phyloP scores from a whole-genome alignment of 1,140 invertebrate species.

The Steinernema khuongi region DNA sequence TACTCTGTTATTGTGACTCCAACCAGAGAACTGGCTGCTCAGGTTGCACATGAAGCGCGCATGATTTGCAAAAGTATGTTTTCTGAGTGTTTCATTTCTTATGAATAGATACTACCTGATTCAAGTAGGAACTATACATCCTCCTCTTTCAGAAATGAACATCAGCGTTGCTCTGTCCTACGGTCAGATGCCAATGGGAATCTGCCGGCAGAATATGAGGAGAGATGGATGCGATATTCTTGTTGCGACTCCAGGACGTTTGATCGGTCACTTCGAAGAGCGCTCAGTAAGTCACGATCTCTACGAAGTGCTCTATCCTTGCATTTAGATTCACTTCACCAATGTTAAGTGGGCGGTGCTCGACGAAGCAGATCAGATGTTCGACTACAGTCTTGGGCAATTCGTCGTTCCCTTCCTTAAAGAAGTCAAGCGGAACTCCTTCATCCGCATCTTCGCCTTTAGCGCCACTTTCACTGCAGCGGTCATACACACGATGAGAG shows the following conservation, averaged over 20 bases:
- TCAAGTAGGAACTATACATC: too few relatives aligned
- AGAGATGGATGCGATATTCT: not conserved
- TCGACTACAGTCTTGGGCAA: not conserved
- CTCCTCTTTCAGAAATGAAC: not conserved
- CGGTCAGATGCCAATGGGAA: not conserved
- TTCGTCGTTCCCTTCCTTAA: not conserved
- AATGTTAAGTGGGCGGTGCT: not conserved
- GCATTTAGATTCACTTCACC: not conserved
- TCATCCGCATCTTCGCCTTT: not conserved
- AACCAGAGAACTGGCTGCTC: not conserved
- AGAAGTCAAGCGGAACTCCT: not conserved
- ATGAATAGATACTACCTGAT: too few relatives aligned
- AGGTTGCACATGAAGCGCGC: not conserved
- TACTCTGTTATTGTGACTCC: not conserved
- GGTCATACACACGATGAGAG: not conserved
- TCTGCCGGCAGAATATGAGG: not conserved
- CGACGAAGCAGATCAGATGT: constrained; percentile 6
- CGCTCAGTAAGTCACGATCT: not conserved
- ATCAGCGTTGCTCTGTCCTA: not conserved
- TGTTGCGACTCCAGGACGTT: not conserved
- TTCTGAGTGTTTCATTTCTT: too few relatives aligned
- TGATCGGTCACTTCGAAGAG: not conserved
- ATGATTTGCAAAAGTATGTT: not conserved
- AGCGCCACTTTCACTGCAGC: not conserved
- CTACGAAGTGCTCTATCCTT: not conserved